These are phyloP conservation scores for Galerucella calmariensis DNA, from an alignment of 2,888 invertebrate genomes.

Conservation along the genomic window DNA sequence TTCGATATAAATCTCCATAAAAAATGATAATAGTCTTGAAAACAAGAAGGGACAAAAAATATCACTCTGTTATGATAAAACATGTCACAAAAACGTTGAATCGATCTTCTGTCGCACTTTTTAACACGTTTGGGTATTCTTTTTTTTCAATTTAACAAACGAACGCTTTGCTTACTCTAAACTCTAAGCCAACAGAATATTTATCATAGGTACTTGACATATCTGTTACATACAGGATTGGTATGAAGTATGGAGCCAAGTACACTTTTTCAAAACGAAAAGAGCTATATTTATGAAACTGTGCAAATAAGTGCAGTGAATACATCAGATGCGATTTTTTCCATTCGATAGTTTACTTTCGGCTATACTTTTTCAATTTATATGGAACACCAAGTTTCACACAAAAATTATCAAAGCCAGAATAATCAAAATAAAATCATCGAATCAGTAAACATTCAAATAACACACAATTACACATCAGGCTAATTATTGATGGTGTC, in stretches of 20 bases:
- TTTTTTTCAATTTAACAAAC: background rate
- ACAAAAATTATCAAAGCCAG: too few species aligned
- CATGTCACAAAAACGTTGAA: background rate
- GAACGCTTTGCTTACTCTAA: background rate
- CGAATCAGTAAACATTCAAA: too few species aligned
- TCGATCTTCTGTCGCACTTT: conserved; percentile 1
- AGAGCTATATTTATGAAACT: too few species aligned
- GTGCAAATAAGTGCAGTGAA: too few species aligned
- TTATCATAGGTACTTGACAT: background rate
- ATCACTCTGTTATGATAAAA: background rate
- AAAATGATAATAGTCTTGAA: background rate
- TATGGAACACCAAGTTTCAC: too few species aligned
- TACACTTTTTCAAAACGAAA: background rate
- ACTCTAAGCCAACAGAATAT: background rate
- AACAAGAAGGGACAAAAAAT: background rate
- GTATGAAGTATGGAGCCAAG: too few species aligned
- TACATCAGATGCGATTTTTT: too few species aligned
- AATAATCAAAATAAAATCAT: too few species aligned
- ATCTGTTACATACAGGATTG: background rate
- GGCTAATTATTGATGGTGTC: too few species aligned
- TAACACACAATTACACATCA: too few species aligned
- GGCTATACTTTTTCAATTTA: too few species aligned
- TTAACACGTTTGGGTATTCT: background rate
- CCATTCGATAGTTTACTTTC: too few species aligned
- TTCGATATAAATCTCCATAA: background rate